phyloP scores from a whole-genome alignment of 2,888 invertebrate genomes.

The Eupithecia tripunctaria region DNA sequence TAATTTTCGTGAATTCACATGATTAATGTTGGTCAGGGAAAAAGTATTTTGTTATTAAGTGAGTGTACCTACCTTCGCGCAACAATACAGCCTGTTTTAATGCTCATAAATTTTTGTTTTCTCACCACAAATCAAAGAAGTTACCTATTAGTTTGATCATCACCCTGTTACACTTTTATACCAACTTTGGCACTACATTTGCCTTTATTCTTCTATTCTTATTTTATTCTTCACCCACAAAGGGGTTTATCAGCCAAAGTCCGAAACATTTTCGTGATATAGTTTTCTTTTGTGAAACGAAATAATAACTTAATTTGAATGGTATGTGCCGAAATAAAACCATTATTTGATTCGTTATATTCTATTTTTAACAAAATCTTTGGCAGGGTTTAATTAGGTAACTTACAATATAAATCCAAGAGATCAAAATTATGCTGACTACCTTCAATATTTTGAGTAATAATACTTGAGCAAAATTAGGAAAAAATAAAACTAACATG shows the following conservation, averaged over 20 bases:
- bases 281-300: not conserved
- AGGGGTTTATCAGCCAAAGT: not conserved
- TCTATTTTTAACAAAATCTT: constrained; percentile 67
- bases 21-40: not conserved
- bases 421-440: constrained; percentile 70
- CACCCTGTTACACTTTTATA: not conserved
- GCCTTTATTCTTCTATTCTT: not conserved
- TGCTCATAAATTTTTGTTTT: not conserved
- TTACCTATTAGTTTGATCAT: not conserved
- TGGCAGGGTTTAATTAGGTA: constrained; percentile 64
- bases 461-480: constrained; percentile 66
- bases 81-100: not conserved
- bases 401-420: constrained; percentile 62
- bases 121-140: not conserved
- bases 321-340: not conserved
- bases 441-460: constrained; percentile 49
- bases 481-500: constrained; percentile 21
- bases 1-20: not conserved
- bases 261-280: not conserved
- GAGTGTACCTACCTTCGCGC: not conserved
- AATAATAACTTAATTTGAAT: not conserved
- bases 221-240: not conserved
- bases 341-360: constrained; percentile 25
- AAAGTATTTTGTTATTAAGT: not conserved
- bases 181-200: not conserved